Conservation (phyloP, 2,797 vertebrate species). For the Dallia pectoralis region DNA sequence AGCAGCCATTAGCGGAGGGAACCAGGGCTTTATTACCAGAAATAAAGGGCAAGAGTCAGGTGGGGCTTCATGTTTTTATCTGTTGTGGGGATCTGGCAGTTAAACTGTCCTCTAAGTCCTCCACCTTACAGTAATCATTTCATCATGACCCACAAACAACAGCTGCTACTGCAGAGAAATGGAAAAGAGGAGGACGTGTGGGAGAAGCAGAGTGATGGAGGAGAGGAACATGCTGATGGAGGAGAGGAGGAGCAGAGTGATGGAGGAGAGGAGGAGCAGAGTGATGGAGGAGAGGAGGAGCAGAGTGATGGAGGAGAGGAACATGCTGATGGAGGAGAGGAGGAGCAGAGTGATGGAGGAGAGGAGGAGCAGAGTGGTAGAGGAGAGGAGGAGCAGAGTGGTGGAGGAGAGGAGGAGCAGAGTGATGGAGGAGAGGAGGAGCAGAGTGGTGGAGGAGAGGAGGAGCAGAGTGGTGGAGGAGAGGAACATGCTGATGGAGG, state of each 20-base stretch:
- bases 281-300: too few relatives aligned
- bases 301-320: conserved; percentile 1
- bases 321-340: too few relatives aligned
- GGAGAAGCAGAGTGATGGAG: background rate
- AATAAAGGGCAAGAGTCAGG: conserved; percentile 13
- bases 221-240: too few relatives aligned
- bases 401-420: background rate
- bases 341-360: too few relatives aligned
- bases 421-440: conserved; percentile 6
- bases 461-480: too few relatives aligned
- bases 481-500: too few relatives aligned
- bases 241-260: too few relatives aligned
- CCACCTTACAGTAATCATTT: too few relatives aligned
- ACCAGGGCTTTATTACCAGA: background rate
- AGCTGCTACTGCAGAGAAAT: conserved; percentile 50
- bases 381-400: background rate
- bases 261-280: too few relatives aligned
- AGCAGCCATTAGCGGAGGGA: background rate
- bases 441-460: background rate
- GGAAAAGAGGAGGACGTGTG: conserved; percentile 54
- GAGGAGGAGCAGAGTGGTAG: too few relatives aligned
- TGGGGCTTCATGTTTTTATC: background rate
- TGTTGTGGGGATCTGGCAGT: conserved; percentile 25
- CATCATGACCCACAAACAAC: conserved; percentile 60
- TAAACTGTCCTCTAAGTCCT: conserved; percentile 29